Percentiles rank a stretch among this genome's conserved stretches.
Evolutionary conservation across 2,888 invertebrate species (phyloP).

Genomic region (Ptychoptera albimana): DNA sequence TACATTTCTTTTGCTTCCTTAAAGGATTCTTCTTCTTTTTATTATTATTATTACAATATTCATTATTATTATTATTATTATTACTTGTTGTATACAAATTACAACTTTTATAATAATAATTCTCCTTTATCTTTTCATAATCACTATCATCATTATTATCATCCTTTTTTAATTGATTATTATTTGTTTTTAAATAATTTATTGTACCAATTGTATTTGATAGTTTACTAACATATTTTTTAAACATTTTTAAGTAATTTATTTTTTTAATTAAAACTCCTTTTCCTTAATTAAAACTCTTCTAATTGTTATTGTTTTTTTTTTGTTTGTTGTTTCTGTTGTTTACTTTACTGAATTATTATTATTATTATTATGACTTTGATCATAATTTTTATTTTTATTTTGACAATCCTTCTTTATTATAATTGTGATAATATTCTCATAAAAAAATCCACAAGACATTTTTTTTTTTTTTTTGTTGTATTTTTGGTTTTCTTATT

Average conservation of each 20-base stretch:
- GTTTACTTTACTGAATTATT: neutral
- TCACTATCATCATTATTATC: slow-evolving; percentile 1
- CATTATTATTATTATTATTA: no score
- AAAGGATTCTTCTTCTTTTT: no score
- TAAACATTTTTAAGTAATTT: slow-evolving; percentile 21
- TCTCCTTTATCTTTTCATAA: neutral
- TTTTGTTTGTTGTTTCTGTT: neutral
- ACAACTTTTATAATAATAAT: no score
- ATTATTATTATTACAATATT: no score
- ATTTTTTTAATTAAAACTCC: no score
- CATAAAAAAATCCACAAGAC: slow-evolving; percentile 28
- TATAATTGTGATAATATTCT: slow-evolving; percentile 24
- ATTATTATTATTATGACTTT: neutral
- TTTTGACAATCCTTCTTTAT: slow-evolving; percentile 17
- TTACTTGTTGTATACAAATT: no score
- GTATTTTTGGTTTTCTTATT: no score
- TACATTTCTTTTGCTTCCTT: slow-evolving; percentile 9
- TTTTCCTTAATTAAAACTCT: no score
- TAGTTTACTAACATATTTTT: slow-evolving; percentile 27
- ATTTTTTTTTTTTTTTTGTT: slow-evolving; percentile 14
- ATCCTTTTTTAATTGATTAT: slow-evolving; percentile 3
- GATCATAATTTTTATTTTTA: slow-evolving; percentile 5
- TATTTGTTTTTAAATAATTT: slow-evolving; percentile 10
- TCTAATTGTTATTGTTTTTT: slow-evolving; percentile 2
- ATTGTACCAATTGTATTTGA: slow-evolving; percentile 20